Conservation (phyloP, 1,140 invertebrate genomes). For the Lepidotrigona ventralis region DNA sequence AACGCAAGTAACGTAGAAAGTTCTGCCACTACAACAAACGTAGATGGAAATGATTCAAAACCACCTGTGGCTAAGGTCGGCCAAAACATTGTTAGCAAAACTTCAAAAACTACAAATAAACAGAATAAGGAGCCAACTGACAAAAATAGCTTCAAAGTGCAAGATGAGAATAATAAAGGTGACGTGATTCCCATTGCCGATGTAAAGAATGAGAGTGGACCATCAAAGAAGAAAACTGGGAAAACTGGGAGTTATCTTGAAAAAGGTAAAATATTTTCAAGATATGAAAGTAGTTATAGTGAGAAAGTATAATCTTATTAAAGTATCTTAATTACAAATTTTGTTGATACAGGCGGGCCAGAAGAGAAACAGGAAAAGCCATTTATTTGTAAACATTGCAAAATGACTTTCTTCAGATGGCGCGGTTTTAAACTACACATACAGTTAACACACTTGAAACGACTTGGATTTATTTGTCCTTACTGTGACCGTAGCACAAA, state of each 20-base stretch:
- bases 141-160: constrained; percentile 5
- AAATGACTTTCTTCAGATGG: constrained; percentile 63
- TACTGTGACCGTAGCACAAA: constrained; percentile 76
- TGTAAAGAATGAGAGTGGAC: constrained; percentile 55
- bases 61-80: background rate
- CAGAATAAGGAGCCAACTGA: constrained; percentile 8
- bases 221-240: background rate
- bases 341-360: background rate
- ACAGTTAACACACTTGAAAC: constrained; percentile 72
- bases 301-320: too few relatives aligned
- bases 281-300: background rate
- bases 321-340: constrained; percentile 1
- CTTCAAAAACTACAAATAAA: constrained; percentile 5
- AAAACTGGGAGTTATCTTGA: constrained; percentile 1
- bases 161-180: constrained; percentile 57
- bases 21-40: background rate
- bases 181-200: constrained; percentile 60
- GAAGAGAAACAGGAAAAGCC: constrained; percentile 35
- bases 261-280: constrained; percentile 30
- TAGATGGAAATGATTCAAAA: background rate
- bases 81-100: background rate
- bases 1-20: background rate
- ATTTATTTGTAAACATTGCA: constrained; percentile 76
- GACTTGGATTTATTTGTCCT: constrained; percentile 71
- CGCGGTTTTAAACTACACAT: constrained; percentile 78